phyloP scores from a whole-genome alignment of 2,888 invertebrate species.

The Tyria jacobaeae region DNA sequence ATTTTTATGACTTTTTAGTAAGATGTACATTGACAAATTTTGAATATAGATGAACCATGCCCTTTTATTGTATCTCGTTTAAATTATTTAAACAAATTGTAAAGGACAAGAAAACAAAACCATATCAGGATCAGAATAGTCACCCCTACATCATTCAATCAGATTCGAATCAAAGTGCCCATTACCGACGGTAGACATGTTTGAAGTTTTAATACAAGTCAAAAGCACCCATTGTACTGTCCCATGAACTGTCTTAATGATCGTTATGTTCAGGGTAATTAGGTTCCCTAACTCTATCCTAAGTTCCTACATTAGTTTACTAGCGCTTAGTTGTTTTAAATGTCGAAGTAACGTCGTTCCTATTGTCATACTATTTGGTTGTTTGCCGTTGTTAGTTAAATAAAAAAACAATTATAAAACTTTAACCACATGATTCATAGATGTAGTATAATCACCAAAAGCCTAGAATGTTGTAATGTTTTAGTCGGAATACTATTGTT shows the following conservation, averaged over 20 bases:
- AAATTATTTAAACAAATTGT: not conserved
- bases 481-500: too few relatives aligned
- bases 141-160: constrained; percentile 45
- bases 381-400: too few relatives aligned
- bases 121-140: not conserved
- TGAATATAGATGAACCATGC: not conserved
- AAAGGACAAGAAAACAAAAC: not conserved
- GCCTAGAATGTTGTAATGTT: too few relatives aligned
- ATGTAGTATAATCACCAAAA: too few relatives aligned
- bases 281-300: constrained; percentile 32
- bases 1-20: too few relatives aligned
- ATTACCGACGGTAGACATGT: constrained; percentile 39
- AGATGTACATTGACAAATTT: not conserved
- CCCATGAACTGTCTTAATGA: constrained; percentile 40
- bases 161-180: constrained; percentile 26
- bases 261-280: constrained; percentile 38
- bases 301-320: too few relatives aligned
- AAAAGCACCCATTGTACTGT: constrained; percentile 48
- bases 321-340: constrained; percentile 34
- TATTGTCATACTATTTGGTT: not conserved
- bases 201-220: constrained; percentile 44
- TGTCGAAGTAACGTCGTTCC: not conserved
- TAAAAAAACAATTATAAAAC: too few relatives aligned
- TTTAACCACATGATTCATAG: too few relatives aligned
- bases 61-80: not conserved